Base-by-base conservation (phyloP, 2,113 vertebrate genomes). In the Furnarius figulus region DNA sequence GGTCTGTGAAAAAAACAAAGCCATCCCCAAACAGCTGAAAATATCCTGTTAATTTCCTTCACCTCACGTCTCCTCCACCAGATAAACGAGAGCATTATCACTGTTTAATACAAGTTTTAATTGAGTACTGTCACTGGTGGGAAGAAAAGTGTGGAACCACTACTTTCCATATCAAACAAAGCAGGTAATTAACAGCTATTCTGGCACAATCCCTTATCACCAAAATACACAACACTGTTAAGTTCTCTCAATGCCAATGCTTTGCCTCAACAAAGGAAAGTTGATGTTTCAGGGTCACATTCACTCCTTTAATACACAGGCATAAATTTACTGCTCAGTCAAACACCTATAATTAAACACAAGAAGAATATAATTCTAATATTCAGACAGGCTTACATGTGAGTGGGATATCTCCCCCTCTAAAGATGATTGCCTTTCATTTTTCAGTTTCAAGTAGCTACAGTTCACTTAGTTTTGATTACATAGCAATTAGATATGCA, bases 381-480 rank as follows among this genome's bases (percentile, higher is more conserved):
- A 96, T 95, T 97, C 97, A 97, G 95, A 93, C 91, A 89, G 65
- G 76, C 95, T 85, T 92, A 88, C 94, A 79, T 94, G 88, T 23
- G 70, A 97, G 93, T 86, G 87, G 90, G 89, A 52, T 94, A 95
- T 93, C 95, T 97, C 93, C 88, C 91, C 89, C 95, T 55, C 65
- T 86, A 97, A 96, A 97, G 97, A 98, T 98, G 98, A 98, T 96
- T 98, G 97, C 97, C 89, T 98, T 98, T 97, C 97, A 97, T 97
- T 98, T 97, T 91, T 94, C 82, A 95, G 97, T 95, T 98, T 98
- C 91, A 98, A 98, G 97, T 95, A 97, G 97, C 94, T 97, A 97
- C 96, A 97, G 98, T 98, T 98, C 97, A 97, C 97, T 98, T 98
- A 95, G 95, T 98, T 98, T 97, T 98, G 98, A 98, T 98, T 98